Base-by-base conservation (phyloP, 2,888 invertebrate species). In the Lucinisca nassula region DNA sequence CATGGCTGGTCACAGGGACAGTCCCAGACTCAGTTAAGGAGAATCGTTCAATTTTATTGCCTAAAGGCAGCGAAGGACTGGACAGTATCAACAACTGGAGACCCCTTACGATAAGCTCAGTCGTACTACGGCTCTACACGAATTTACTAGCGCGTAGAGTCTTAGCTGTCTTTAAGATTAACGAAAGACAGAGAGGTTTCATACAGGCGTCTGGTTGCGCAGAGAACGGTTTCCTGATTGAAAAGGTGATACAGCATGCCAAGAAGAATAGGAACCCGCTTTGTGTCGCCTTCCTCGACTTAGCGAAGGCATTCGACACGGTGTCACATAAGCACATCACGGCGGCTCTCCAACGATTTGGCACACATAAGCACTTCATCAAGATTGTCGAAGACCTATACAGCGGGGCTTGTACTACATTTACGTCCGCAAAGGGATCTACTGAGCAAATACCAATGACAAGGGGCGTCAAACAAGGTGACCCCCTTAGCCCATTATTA, bases 391-490 rank as follows among this genome's bases (percentile, higher is more conserved):
- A 67, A 55, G 79, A 86, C 30, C 82, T 82, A 10, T 79, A 85
- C 74, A 45, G 17, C 8, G 45, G 35, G 8, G 74, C 74, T 27
- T 61, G 49, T 6, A 85, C 85, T 4, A 10, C 35, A 1, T 85
- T 82, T 24, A 58, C 76, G 17, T 67, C 73, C 10, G 40, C 17
- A 2, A 30, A 27, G 4, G 74, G 72, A 8, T 17, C 12, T 4
- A 87, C 81, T 21, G 70, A 32, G 35, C 32, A 58, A 0, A 87
- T 87, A 3, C 79, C 55, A 17, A 87, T 87, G 72, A 83, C 83
- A 10, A 38, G 78, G 17, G 80, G 77, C 17, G 87, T 87, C n/a
- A 87, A 84, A 67, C 87, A 87, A 45, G 82, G 87, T 4, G 87
- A 87, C 32, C 84, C 82, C 14, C 72, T 84, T 8, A 73, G 73